A percentile compares a stretch with the other conserved stretches of the same genome.
Evolutionary conservation across 2,888 invertebrate species (phyloP).

Genomic region (Dicycla oo): DNA sequence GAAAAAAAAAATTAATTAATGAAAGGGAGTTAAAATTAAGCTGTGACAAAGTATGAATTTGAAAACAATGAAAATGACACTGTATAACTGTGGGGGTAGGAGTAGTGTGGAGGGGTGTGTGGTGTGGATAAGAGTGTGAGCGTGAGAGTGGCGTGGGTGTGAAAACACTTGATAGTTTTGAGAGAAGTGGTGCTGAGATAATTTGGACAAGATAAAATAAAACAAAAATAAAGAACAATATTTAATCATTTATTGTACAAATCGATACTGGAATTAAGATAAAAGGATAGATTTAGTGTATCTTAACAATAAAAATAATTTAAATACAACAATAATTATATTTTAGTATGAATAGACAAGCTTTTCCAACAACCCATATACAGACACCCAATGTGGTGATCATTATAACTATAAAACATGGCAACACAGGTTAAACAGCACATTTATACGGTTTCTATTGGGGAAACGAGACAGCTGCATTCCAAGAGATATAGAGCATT

Average conservation of each 20-base stretch:
- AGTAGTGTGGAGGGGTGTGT: too few species aligned
- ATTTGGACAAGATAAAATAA: conserved; percentile 41
- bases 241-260: conserved; percentile 87
- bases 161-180: too few species aligned
- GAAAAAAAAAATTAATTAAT: too few species aligned
- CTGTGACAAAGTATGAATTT: too few species aligned
- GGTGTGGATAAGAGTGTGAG: too few species aligned
- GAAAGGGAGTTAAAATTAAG: too few species aligned
- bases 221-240: conserved; percentile 79
- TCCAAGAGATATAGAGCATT: conserved; percentile 9
- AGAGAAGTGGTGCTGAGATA: not conserved
- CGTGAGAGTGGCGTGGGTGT: too few species aligned
- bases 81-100: too few species aligned
- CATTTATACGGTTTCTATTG: conserved; percentile 47
- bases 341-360: conserved; percentile 79
- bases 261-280: conserved; percentile 87
- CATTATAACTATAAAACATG: conserved; percentile 72
- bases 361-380: conserved; percentile 86
- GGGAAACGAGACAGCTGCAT: conserved; percentile 41
- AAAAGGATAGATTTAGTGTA: conserved; percentile 83
- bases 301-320: conserved; percentile 82
- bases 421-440: conserved; percentile 69
- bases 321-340: conserved; percentile 76
- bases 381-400: conserved; percentile 80
- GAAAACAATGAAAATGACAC: too few species aligned